Base-by-base conservation (phyloP, 2,888 invertebrate species). In the Caenorhabditis afra region DNA sequence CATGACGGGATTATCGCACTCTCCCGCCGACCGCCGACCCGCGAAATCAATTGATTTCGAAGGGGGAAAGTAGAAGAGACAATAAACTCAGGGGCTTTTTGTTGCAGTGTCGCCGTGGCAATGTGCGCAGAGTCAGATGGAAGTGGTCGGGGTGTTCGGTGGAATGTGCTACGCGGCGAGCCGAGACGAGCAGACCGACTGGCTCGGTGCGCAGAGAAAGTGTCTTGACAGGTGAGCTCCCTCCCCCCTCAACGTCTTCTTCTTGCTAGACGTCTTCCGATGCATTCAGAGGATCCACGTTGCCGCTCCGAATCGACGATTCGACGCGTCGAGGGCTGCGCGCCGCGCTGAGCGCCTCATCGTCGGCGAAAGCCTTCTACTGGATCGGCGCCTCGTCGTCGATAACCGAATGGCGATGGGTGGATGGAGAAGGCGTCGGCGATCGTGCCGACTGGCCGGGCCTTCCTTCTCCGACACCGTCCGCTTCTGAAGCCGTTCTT, bases 41-140 rank as follows among this genome's bases (percentile, higher is more conserved):
- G 37, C 23, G 20, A 45, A 59, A 45, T 59, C 59, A 45, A 39
- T 20, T 37, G 11, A 14, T 22, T 49, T 62, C n/a, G 37, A 53
- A 18, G 53, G 1, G 16, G 23, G 50, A 64, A 50, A 45, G 57
- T 41, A 44, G 44, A 64, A 37, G 59, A 57, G 55, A 57, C 20
- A 66, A 66, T 66, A 57, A 8, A 16, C 8, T n/a, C n/a, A n/a
- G n/a, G n/a, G n/a, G n/a, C n/a, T n/a, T n/a, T n/a, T n/a, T n/a
- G n/a, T 85, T 87, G 58, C 79, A 87, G 87, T 85, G 16, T 86
- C 86, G 10, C 68, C 82, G 23, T 87, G 87, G 87, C 87, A 87
- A 82, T 87, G 87, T 57, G 87, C 85, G 11, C 82, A 81, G 49
- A 78, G 81, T 18, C 70, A 83, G 23, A 83, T 87, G 86, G 87